Conservation (phyloP, 1,140 invertebrate genomes). For the Phocides pigmalion region DNA sequence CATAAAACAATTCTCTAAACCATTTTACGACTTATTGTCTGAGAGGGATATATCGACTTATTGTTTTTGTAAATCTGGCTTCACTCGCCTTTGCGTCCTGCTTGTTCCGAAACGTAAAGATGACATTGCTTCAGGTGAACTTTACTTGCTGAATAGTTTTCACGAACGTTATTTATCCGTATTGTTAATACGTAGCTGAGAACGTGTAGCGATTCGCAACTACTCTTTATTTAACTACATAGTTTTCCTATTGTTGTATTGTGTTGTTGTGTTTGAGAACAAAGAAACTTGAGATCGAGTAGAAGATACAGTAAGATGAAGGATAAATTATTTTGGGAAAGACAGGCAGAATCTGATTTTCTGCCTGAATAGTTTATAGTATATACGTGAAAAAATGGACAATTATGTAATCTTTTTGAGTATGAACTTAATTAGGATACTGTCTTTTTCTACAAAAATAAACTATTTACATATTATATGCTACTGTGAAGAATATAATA, state of each 20-base stretch:
- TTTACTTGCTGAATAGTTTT: conserved; percentile 12
- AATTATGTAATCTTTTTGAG: too few species aligned
- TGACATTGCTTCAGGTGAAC: conserved; percentile 15
- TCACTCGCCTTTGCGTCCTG: conserved; percentile 44
- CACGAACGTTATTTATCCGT: not conserved
- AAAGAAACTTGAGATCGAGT: not conserved
- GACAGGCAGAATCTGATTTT: too few species aligned
- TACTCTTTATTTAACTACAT: not conserved
- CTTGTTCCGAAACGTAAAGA: conserved; percentile 6
- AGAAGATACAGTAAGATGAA: not conserved
- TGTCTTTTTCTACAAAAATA: too few species aligned
- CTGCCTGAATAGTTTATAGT: too few species aligned
- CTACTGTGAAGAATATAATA: too few species aligned
- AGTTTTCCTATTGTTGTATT: not conserved
- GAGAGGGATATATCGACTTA: too few species aligned
- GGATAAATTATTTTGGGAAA: not conserved
- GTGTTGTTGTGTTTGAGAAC: conserved; percentile 10
- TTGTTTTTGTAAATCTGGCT: too few species aligned
- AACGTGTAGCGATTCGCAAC: not conserved
- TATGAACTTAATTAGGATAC: too few species aligned
- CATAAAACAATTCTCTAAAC: too few species aligned
- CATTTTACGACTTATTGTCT: too few species aligned
- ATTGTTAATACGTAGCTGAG: not conserved
- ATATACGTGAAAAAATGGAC: too few species aligned
- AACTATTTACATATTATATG: too few species aligned